Evolutionary conservation across 2,888 invertebrate species (phyloP), one percentile per base, ranked within the genome.

Genomic region (Pharmacophagus antenor): DNA sequence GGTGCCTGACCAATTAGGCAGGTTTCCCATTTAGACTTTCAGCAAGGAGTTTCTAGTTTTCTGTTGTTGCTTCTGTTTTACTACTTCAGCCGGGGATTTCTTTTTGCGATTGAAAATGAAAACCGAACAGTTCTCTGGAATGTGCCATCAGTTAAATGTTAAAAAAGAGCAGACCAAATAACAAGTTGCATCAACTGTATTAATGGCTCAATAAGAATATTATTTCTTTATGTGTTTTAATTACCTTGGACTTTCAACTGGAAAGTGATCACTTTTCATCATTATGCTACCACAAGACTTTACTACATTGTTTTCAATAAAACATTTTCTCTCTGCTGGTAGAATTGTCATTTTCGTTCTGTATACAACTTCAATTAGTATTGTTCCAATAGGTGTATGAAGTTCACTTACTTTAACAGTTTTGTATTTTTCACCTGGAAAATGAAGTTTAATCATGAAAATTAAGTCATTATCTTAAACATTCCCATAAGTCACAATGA

Each of bases 261-360:
- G 93, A 82, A 97, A 98, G 84, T 98, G 97, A 83, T 98, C 97
- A 77, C 97, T 97, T 79, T 98, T 97, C 21, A 98, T 91, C 94
- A 97, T 95, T 41, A 97, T 95, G 6, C 94, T 93, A 10, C 68
- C 66, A 55, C 65, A 69, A 17, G 69, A 72, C 27, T 66, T 73
- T 2, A 69, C 61, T 0, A 72, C 63, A 7, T 70, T 64, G 22
- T 70, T 68, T 23, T 76, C 75, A 25, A 91, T 88, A 65, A 94
- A 93, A 69, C 92, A 93, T 53, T 92, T 92, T 46, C 92, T 92
- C 60, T 94, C 94, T 53, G 95, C 95, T 0, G 97, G 97, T 18
- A 97, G 94, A 68, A 98, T 95, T 2, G 97, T 95, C 94, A 98
- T 95, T 84, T 97, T 96, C 0, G 97, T 98, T 67, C 98, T 93